Percentiles rank a stretch among this genome's conserved stretches.
Evolutionary conservation across 2,888 invertebrate genomes (phyloP).

Genomic region (Pyrocoelia pectoralis): DNA sequence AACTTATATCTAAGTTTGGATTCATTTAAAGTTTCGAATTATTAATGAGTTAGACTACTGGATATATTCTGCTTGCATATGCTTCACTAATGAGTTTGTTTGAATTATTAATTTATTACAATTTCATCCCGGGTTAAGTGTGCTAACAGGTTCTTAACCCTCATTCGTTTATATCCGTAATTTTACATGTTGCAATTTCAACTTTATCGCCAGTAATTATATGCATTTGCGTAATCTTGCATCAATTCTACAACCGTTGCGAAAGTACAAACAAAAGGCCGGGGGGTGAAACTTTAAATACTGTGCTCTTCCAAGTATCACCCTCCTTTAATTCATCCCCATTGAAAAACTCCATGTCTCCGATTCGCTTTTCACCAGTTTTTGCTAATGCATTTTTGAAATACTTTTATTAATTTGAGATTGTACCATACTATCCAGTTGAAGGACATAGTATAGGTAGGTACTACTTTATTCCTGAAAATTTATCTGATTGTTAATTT

Average conservation of each 20-base stretch:
- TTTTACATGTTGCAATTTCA: not conserved
- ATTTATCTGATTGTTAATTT: too few species aligned
- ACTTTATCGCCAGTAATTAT: not conserved
- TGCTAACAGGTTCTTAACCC: constrained; percentile 24
- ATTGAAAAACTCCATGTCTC: too few species aligned
- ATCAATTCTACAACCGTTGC: not conserved
- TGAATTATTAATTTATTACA: constrained; percentile 58
- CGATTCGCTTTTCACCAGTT: too few species aligned
- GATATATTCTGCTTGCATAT: constrained; percentile 54
- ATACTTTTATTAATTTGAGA: too few species aligned
- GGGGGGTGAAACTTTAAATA: not conserved
- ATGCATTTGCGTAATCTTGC: constrained; percentile 6
- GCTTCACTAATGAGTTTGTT: constrained; percentile 57
- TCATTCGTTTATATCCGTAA: constrained; percentile 2
- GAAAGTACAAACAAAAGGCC: not conserved
- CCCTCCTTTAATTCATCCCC: too few species aligned
- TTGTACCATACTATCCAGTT: too few species aligned
- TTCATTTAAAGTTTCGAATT: constrained; percentile 58
- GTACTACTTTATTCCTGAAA: too few species aligned
- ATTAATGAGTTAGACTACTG: constrained; percentile 56
- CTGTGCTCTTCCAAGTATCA: too few species aligned
- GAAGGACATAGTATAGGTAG: too few species aligned
- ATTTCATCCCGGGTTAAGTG: constrained; percentile 48
- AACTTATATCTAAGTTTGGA: constrained; percentile 56
- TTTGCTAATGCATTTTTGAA: too few species aligned